Conservation (phyloP, 2,888 invertebrate genomes). For the Drosophila fungiperda region DNA sequence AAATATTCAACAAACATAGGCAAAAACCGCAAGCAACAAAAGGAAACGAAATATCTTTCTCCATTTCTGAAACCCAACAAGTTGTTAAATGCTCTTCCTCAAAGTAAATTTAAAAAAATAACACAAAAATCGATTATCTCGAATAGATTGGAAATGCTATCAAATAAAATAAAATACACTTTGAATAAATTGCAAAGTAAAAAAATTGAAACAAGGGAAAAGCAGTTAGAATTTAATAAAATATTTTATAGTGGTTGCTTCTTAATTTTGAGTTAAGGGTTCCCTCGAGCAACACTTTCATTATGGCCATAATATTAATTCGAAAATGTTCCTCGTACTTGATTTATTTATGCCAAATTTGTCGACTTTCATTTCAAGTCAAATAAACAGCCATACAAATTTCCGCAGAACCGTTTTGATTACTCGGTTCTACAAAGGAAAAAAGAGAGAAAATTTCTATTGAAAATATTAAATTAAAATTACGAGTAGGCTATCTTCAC, state of each 20-base stretch:
- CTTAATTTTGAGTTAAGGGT: not conserved
- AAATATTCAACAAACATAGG: constrained; percentile 34
- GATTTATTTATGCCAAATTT: not conserved
- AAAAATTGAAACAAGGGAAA: not conserved
- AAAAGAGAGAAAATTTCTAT: not conserved
- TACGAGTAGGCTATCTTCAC: not conserved
- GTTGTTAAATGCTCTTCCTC: constrained; percentile 22
- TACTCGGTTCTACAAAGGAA: not conserved
- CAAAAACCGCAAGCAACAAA: constrained; percentile 55
- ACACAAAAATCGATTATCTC: not conserved
- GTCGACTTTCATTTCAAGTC: not conserved
- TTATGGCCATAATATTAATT: not conserved
- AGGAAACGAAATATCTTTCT: constrained; percentile 19
- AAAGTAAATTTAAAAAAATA: constrained; percentile 21
- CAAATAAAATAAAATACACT: not conserved
- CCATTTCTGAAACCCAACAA: constrained; percentile 16
- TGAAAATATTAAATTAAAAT: not conserved
- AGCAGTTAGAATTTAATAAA: not conserved
- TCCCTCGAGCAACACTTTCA: not conserved
- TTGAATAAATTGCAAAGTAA: constrained; percentile 2
- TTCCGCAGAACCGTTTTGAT: not conserved
- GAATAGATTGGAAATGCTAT: not conserved
- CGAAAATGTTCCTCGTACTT: not conserved
- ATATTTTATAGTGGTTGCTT: not conserved
- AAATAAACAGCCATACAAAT: not conserved